Conservation (phyloP, 2,888 invertebrate genomes). For the Biston betularia region DNA sequence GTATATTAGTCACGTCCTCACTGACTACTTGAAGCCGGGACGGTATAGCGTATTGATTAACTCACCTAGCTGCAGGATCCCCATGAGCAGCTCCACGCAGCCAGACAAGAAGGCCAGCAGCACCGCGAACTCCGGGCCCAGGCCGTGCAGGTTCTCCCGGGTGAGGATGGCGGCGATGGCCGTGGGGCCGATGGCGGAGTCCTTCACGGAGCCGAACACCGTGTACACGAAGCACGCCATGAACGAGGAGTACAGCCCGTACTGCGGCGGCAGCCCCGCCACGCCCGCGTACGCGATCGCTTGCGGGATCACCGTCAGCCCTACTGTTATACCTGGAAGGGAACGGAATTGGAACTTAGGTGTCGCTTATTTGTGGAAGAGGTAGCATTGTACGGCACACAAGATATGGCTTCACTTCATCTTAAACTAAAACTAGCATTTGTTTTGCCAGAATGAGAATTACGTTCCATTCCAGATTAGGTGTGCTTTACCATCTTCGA, state of each 20-base stretch:
- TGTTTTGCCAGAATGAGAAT: too few species aligned
- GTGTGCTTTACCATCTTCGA: too few species aligned
- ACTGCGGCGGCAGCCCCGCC: slow-evolving; percentile 90
- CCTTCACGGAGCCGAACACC: slow-evolving; percentile 91
- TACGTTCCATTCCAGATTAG: too few species aligned
- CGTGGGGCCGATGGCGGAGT: slow-evolving; percentile 93
- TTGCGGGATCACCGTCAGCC: slow-evolving; percentile 93
- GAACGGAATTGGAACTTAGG: not conserved
- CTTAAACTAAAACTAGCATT: too few species aligned
- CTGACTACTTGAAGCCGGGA: not conserved
- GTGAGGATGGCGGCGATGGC: slow-evolving; percentile 94
- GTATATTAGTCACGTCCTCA: too few species aligned
- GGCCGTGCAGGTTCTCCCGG: slow-evolving; percentile 89
- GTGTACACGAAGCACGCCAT: slow-evolving; percentile 97
- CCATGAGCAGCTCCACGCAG: slow-evolving; percentile 90
- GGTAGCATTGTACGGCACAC: not conserved
- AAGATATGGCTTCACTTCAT: not conserved
- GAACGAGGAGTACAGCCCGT: slow-evolving; percentile 97
- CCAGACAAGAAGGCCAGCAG: slow-evolving; percentile 90
- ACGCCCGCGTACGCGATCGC: slow-evolving; percentile 94
- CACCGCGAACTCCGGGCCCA: slow-evolving; percentile 90
- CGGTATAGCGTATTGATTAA: slow-evolving; percentile 2
- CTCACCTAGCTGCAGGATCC: slow-evolving; percentile 90
- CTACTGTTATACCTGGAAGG: slow-evolving; percentile 87
- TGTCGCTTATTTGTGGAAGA: not conserved